These are phyloP conservation scores for Sesia bembeciformis DNA, from an alignment of 2,888 invertebrate species.

Conservation along the genomic window DNA sequence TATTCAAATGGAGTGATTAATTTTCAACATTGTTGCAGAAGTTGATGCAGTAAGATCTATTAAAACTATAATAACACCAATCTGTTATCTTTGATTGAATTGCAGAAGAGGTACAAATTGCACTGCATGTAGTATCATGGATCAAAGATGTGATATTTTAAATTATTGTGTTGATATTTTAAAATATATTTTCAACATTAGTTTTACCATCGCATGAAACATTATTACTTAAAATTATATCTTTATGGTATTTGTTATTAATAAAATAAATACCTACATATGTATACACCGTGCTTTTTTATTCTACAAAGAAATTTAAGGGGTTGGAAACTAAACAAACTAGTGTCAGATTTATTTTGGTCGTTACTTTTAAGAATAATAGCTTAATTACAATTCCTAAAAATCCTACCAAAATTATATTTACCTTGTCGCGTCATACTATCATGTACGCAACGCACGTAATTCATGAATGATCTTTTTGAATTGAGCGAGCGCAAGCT, in stretches of 20 bases:
- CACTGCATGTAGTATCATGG: slow-evolving; percentile 61
- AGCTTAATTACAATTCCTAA: too few relatives aligned
- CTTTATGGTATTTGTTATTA: slow-evolving; percentile 14
- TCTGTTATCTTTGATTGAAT: slow-evolving; percentile 21
- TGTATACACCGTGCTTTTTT: too few relatives aligned
- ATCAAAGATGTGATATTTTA: slow-evolving; percentile 68
- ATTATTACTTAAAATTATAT: slow-evolving; percentile 26
- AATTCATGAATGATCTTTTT: too few relatives aligned
- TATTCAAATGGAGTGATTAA: slow-evolving; percentile 42
- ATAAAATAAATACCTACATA: too few relatives aligned
- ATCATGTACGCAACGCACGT: too few relatives aligned
- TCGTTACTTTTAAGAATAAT: not conserved
- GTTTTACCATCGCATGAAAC: too few relatives aligned
- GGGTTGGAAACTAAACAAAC: not conserved
- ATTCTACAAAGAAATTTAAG: not conserved
- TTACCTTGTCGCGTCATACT: too few relatives aligned
- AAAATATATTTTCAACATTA: too few relatives aligned
- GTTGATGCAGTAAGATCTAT: slow-evolving; percentile 9
- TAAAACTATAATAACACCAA: slow-evolving; percentile 21
- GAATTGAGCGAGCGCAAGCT: too few relatives aligned
- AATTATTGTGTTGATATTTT: slow-evolving; percentile 37
- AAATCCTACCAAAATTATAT: too few relatives aligned
- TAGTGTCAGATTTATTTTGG: not conserved
- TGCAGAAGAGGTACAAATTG: slow-evolving; percentile 37
- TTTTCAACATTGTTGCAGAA: slow-evolving; percentile 42